Evolutionary conservation across 2,113 vertebrate genomes (phyloP).

Genomic region (Gnathonemus echidnorhynchus): DNA sequence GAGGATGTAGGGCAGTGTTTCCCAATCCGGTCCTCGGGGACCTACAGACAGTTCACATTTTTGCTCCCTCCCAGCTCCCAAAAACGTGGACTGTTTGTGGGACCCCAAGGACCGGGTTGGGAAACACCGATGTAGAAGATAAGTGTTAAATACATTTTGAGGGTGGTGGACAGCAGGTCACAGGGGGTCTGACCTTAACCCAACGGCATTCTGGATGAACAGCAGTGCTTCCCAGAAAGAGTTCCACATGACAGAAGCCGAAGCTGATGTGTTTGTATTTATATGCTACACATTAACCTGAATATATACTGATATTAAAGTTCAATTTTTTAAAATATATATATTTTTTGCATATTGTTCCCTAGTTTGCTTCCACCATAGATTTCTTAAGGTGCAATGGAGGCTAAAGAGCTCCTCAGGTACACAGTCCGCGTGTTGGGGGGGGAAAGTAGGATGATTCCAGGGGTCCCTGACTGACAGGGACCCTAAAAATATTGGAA

Average conservation of each 20-base stretch:
- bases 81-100: neutral
- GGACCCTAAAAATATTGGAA: neutral
- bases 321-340: neutral
- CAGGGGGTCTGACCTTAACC: neutral
- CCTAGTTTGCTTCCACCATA: neutral
- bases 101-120: neutral
- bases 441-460: neutral
- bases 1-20: neutral
- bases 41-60: neutral
- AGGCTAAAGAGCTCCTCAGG: neutral
- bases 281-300: neutral
- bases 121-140: neutral
- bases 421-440: neutral
- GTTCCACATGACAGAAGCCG: neutral
- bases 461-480: neutral
- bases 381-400: neutral
- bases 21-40: neutral
- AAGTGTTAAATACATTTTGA: neutral
- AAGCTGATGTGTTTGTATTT: neutral
- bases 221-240: neutral
- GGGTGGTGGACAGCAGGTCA: neutral
- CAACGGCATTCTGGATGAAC: neutral
- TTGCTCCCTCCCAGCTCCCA: neutral
- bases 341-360: neutral
- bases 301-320: neutral